phyloP scores from a whole-genome alignment of 2,888 invertebrate species.

The Acronicta aceris region DNA sequence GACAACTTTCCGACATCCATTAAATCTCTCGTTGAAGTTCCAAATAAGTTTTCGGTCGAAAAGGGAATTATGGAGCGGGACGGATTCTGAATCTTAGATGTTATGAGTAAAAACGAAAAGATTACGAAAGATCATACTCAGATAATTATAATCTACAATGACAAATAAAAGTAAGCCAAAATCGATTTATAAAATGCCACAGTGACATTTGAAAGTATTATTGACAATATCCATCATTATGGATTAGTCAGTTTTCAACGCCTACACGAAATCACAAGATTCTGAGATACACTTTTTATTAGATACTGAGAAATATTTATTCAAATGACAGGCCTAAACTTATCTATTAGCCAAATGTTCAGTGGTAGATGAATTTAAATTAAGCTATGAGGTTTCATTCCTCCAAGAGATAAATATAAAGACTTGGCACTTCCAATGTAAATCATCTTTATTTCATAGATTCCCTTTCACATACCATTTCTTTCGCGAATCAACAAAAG shows the following conservation, averaged over 20 bases:
- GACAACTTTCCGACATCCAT: conserved; percentile 63
- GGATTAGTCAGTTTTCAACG: conserved; percentile 9
- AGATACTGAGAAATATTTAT: conserved; percentile 16
- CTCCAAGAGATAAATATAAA: background rate
- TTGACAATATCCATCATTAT: conserved; percentile 18
- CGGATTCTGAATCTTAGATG: conserved; percentile 46
- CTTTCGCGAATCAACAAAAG: conserved; percentile 49
- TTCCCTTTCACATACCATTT: conserved; percentile 31
- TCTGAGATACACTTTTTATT: conserved; percentile 15
- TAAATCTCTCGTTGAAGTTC: conserved; percentile 59
- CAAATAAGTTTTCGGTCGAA: conserved; percentile 54
- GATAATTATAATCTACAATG: background rate
- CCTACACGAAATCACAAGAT: conserved; percentile 10
- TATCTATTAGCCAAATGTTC: too few relatives aligned
- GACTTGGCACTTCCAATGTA: conserved; percentile 4
- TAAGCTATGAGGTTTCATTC: background rate
- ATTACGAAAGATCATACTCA: background rate
- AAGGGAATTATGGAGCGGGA: conserved; percentile 57
- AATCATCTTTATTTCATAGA: conserved; percentile 26
- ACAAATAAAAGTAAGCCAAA: conserved; percentile 1
- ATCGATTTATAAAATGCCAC: conserved; percentile 4
- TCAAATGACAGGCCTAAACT: background rate
- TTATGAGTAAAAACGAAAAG: conserved; percentile 37
- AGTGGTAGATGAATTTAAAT: too few relatives aligned
- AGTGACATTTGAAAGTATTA: conserved; percentile 20